Evolutionary conservation across 2,797 vertebrate species (phyloP).

Genomic region (Chloroceryle inda): DNA sequence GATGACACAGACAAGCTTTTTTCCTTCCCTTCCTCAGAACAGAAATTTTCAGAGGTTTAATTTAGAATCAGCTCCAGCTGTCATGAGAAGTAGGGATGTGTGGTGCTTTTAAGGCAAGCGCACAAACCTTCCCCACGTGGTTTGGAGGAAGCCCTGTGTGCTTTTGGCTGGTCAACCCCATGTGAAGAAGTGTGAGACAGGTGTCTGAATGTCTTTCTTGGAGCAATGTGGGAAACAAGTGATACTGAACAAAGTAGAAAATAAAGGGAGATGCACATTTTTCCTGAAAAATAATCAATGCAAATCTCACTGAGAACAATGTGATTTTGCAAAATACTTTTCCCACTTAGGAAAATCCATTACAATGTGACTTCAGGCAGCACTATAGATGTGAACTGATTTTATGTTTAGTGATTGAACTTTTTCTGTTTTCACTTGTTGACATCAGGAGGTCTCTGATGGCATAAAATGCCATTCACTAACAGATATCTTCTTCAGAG

Average conservation of each 20-base stretch:
- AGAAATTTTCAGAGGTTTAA: not conserved
- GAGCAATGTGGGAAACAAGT: not conserved
- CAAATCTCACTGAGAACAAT: not conserved
- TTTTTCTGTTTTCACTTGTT: not conserved
- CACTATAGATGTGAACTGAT: not conserved
- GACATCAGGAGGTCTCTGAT: not conserved
- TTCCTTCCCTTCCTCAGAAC: not conserved
- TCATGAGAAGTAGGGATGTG: not conserved
- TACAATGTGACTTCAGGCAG: not conserved
- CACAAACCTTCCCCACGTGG: not conserved
- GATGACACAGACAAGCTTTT: not conserved
- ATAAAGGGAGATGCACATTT: not conserved
- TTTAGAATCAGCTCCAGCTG: not conserved
- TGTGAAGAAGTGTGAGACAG: not conserved
- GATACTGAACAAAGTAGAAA: not conserved
- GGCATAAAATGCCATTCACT: not conserved
- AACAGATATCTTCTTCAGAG: not conserved
- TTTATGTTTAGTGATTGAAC: not conserved
- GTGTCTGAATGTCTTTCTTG: not conserved
- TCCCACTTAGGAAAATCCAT: not conserved
- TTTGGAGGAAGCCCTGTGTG: not conserved
- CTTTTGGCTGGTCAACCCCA: not conserved
- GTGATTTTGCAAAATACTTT: not conserved
- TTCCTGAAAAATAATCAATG: not conserved
- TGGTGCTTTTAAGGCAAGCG: not conserved